Evolutionary conservation across 2,888 invertebrate genomes (phyloP), one percentile per base, ranked within the genome.

Genomic region (Drosophila melanosoma): DNA sequence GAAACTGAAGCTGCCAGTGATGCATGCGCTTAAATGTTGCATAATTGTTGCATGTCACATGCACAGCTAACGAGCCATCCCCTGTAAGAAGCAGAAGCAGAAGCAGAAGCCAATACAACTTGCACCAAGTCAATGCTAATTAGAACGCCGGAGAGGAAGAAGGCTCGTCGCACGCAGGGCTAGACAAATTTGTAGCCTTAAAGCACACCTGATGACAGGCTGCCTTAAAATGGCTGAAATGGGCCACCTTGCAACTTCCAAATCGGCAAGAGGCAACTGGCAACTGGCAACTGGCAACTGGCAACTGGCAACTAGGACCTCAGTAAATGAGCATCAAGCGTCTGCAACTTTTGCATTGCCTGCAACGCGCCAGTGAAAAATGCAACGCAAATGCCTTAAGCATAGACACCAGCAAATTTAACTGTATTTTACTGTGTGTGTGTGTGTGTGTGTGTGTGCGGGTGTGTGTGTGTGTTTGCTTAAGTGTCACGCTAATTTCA

Each of bases 1-100:
- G 32, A 11, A 52, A 36, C 51, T 38, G 68, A 51, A 36, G 49
- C 15, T 70, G 51, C 32, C 52, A 29, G 40, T 26, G 40, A 65
- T 61, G 70, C 73, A 51, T 63, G 60, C 49, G 64, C 74, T 73
- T 85, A 75, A 82, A 70, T 81, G 81, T 75, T 75, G 83, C 74
- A 79, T 81, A 83, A 83, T 85, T 85, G 79, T 76, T 76, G 71
- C 76, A 72, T 69, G 75, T 83, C 69, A 78, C 80, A 71, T 71
- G 80, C 73, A 69, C 72, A 74, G 66, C 77, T 85, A 87, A 85
- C 88, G 79, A 82, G 75, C 73, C 74, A 67, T 69, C 76, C 72
- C 58, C 69, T 52, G 45, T 15, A 26, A 26, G 52, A 38, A 3
- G 29, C 15, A 36, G 45, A 23, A 48, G 66, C 62, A 26, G 52